phyloP scores from a whole-genome alignment of 1,140 invertebrate species.

The Ips nitidus region DNA sequence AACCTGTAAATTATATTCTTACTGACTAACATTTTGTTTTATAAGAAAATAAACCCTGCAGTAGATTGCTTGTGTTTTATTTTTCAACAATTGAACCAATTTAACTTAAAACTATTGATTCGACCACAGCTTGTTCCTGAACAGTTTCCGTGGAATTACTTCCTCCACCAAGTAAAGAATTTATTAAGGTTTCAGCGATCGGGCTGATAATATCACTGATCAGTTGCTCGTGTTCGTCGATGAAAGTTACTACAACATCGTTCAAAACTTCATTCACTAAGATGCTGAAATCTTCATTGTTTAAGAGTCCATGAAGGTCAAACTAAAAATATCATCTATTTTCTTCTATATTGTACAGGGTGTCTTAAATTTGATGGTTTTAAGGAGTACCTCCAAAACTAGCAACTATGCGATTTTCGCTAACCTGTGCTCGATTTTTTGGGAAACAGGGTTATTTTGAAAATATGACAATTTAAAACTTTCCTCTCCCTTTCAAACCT shows the following conservation, averaged over 20 bases:
- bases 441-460: too few species aligned
- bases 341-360: background rate
- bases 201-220: background rate
- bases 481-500: too few species aligned
- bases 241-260: background rate
- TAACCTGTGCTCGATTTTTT: too few species aligned
- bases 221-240: background rate
- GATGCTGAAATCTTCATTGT: background rate
- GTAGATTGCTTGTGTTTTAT: background rate
- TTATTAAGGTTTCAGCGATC: background rate
- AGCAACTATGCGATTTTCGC: too few species aligned
- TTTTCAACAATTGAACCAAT: too few species aligned
- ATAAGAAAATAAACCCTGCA: conserved; percentile 31
- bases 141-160: background rate
- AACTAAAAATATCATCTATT: background rate
- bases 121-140: background rate
- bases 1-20: background rate
- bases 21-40: background rate
- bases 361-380: too few species aligned
- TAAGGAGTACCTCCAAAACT: too few species aligned
- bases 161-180: background rate
- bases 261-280: background rate
- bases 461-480: too few species aligned
- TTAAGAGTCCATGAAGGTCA: background rate
- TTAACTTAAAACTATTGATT: too few species aligned